Conservation (phyloP, 2,888 invertebrate species). For the Muschampia plurimacula region DNA sequence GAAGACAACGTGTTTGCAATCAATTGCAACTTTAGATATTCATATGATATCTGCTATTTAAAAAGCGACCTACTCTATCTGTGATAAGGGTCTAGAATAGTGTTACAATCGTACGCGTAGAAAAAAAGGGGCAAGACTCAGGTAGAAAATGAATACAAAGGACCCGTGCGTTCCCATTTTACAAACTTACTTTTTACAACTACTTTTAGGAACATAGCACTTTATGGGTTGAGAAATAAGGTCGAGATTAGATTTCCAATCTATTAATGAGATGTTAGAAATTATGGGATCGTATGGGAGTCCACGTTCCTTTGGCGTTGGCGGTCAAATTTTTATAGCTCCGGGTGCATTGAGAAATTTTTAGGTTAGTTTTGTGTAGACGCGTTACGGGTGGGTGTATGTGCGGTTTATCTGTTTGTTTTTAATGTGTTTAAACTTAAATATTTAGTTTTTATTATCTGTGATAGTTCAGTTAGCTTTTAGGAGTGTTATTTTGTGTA, state of each 20-base stretch:
- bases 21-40: constrained; percentile 38
- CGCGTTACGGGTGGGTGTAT: constrained; percentile 54
- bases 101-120: constrained; percentile 50
- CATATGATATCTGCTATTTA: constrained; percentile 36
- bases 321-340: constrained; percentile 77
- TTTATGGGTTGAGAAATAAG: constrained; percentile 38
- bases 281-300: constrained; percentile 52
- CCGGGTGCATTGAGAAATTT: constrained; percentile 62
- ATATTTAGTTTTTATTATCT: constrained; percentile 43
- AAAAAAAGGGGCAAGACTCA: constrained; percentile 77
- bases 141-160: constrained; percentile 80
- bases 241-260: constrained; percentile 52
- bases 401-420: constrained; percentile 50
- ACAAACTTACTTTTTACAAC: constrained; percentile 37
- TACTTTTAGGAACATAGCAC: constrained; percentile 17
- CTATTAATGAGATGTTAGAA: constrained; percentile 39
- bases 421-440: constrained; percentile 40
- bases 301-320: constrained; percentile 70
- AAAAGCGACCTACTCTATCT: constrained; percentile 49
- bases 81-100: constrained; percentile 45
- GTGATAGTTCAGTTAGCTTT: constrained; percentile 44
- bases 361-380: constrained; percentile 76
- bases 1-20: constrained; percentile 45
- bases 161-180: constrained; percentile 64
- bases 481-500: constrained; percentile 45